phyloP scores from a whole-genome alignment of 2,113 vertebrate species.

The Pithys albifrons region DNA sequence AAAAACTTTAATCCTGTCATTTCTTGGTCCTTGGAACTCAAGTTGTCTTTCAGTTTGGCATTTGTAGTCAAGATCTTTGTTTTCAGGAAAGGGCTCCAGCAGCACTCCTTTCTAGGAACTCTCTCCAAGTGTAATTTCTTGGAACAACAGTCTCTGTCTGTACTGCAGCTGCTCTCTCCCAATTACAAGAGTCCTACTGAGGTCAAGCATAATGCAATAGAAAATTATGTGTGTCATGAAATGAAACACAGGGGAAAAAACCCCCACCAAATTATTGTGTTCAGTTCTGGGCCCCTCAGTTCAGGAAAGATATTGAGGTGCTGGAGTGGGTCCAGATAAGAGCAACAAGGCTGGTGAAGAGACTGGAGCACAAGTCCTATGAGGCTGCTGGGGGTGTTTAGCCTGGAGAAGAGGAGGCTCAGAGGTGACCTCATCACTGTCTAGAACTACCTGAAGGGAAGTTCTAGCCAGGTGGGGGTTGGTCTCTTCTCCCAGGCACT shows the following conservation, averaged over 20 bases:
- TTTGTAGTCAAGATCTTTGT: background rate
- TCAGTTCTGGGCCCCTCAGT: no score
- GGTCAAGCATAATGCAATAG: background rate
- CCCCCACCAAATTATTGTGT: background rate
- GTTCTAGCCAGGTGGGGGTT: no score
- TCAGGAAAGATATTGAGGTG: no score
- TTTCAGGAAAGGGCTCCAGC: background rate
- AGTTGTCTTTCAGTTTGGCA: background rate
- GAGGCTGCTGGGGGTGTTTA: no score
- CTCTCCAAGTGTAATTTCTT: background rate
- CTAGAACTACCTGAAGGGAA: no score
- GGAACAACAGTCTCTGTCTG: background rate
- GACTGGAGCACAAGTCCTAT: no score
- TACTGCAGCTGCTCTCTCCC: background rate
- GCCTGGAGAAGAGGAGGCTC: no score
- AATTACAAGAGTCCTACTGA: background rate
- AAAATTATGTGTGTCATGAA: background rate
- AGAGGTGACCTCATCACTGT: no score
- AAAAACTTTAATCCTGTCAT: background rate
- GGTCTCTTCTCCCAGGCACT: no score
- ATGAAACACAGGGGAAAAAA: background rate
- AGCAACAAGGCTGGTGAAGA: no score
- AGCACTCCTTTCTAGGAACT: background rate
- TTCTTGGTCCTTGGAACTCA: background rate
- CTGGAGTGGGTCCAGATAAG: no score